phyloP scores from a whole-genome alignment of 2,888 invertebrate genomes.

The Tenthredo scrophulariae region DNA sequence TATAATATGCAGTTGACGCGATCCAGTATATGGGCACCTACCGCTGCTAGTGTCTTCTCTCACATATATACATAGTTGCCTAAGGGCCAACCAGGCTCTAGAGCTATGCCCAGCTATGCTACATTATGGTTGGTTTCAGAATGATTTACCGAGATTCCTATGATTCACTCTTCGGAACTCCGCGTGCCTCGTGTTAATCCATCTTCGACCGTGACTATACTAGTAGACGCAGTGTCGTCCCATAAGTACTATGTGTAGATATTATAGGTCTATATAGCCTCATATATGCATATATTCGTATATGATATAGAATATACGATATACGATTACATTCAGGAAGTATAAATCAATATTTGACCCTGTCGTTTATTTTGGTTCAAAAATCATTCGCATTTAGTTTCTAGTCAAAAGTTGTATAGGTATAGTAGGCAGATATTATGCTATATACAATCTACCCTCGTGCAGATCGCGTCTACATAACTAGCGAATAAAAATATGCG shows the following conservation, averaged over 20 bases:
- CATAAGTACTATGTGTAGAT: not conserved
- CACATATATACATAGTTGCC: not conserved
- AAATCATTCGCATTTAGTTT: too few species aligned
- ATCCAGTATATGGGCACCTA: not conserved
- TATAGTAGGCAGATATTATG: too few species aligned
- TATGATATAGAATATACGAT: too few species aligned
- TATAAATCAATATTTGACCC: not conserved
- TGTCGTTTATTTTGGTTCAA: not conserved
- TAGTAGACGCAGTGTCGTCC: not conserved
- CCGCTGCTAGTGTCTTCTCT: not conserved
- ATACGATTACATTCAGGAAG: not conserved
- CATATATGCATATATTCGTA: not conserved
- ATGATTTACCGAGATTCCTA: constrained; percentile 46
- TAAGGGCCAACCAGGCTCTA: constrained; percentile 20
- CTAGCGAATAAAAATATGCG: not conserved
- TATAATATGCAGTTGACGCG: not conserved
- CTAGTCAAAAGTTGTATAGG: too few species aligned
- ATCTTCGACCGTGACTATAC: constrained; percentile 34
- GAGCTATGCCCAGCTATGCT: constrained; percentile 12
- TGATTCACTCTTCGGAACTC: constrained; percentile 34
- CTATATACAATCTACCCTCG: too few species aligned
- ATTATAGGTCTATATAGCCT: not conserved
- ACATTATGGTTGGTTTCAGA: constrained; percentile 28
- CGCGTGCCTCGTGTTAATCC: constrained; percentile 29
- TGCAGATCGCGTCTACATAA: not conserved